Evolutionary conservation across 2,113 vertebrate genomes (phyloP).

Genomic region (Nesoenas mayeri): DNA sequence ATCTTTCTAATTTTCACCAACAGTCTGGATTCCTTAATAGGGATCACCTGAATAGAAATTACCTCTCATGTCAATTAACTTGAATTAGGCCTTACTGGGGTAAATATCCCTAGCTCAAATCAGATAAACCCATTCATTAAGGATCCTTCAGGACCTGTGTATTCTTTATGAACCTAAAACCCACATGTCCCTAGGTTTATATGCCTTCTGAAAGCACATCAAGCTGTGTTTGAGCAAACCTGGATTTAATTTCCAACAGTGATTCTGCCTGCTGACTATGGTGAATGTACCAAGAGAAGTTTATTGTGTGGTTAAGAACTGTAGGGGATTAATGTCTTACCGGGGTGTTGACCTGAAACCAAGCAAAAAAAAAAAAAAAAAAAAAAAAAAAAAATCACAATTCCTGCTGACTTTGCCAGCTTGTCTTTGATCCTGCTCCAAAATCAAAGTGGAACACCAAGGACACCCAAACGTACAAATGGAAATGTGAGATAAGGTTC

Average conservation of each 20-base stretch:
- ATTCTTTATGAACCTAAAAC: neutral
- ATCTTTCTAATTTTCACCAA: neutral
- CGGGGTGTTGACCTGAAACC: neutral
- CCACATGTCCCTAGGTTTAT: neutral
- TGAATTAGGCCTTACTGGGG: neutral
- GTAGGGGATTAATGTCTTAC: neutral
- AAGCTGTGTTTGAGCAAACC: neutral
- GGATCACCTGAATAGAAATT: neutral
- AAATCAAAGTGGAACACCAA: conserved; percentile 6
- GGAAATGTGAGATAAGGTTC: conserved; percentile 47
- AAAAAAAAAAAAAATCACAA: neutral
- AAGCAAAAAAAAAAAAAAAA: neutral
- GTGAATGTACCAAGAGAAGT: neutral
- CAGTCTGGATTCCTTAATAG: neutral
- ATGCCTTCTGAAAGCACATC: neutral
- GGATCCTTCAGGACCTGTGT: neutral
- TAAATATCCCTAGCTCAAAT: neutral
- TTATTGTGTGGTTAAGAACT: neutral
- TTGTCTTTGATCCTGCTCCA: conserved; percentile 17
- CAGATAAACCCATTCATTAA: neutral
- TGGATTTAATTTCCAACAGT: neutral
- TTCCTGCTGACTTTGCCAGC: neutral
- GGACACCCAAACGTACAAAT: neutral
- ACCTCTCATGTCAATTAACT: neutral
- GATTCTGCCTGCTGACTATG: neutral